Evolutionary conservation across 2,797 vertebrate genomes (phyloP).

Genomic region (Coilia nasus): DNA sequence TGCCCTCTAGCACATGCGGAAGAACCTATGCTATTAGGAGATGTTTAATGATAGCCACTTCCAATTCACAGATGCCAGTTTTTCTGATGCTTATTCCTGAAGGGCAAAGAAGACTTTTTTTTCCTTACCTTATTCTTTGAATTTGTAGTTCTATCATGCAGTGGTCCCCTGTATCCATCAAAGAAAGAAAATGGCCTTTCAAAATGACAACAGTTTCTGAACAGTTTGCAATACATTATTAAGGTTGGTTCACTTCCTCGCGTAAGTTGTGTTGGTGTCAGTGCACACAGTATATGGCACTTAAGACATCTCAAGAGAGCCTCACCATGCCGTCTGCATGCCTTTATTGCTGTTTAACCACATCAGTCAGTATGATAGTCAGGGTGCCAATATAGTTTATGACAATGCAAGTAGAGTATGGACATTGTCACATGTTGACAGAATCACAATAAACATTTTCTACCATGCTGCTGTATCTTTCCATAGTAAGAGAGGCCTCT

Average conservation of each 20-base stretch:
- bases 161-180: neutral
- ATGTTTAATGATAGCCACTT: slow-evolving; percentile 24
- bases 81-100: neutral
- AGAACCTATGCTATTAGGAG: slow-evolving; percentile 11
- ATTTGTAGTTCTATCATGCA: neutral
- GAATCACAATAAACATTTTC: no score
- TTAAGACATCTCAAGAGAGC: no score
- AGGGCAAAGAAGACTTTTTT: neutral
- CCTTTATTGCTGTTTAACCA: no score
- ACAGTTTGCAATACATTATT: neutral
- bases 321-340: no score
- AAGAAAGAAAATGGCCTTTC: neutral
- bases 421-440: no score
- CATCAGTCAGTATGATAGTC: no score
- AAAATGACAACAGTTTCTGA: neutral
- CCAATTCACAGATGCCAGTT: neutral
- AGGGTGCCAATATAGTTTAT: no score
- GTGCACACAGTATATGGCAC: no score
- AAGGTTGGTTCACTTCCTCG: neutral
- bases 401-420: no score
- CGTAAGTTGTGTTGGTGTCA: neutral
- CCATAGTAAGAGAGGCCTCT: no score
- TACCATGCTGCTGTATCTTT: no score
- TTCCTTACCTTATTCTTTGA: neutral
- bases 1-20: neutral